Evolutionary conservation across 2,888 invertebrate species (phyloP).

Genomic region (Catocala fraxini): DNA sequence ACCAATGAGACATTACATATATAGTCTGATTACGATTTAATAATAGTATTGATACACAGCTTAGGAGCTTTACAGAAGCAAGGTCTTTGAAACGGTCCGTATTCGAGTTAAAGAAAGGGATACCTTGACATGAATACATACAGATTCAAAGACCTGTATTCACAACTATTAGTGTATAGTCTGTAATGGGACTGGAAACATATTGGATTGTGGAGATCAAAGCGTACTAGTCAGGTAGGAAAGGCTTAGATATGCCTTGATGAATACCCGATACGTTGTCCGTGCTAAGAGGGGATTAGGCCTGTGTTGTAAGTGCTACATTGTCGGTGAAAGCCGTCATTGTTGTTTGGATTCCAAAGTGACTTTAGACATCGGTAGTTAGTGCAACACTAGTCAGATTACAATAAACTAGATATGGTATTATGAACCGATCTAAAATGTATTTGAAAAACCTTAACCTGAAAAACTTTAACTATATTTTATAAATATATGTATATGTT

Average conservation of each 20-base stretch:
- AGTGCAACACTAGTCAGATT: not conserved
- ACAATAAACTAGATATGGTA: not conserved
- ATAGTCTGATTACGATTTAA: too few species aligned
- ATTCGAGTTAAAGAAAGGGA: too few species aligned
- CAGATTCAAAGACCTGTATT: slow-evolving; percentile 46
- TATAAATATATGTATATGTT: too few species aligned
- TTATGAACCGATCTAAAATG: too few species aligned
- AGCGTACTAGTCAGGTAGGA: slow-evolving; percentile 46
- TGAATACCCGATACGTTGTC: slow-evolving; percentile 34
- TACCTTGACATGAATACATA: too few species aligned
- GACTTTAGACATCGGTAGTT: not conserved
- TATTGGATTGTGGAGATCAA: slow-evolving; percentile 62
- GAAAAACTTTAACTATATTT: too few species aligned
- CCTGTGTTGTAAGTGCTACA: slow-evolving; percentile 27
- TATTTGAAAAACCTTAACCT: too few species aligned
- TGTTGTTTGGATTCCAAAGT: slow-evolving; percentile 6
- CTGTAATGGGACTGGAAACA: slow-evolving; percentile 58
- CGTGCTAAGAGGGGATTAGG: slow-evolving; percentile 29
- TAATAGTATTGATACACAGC: too few species aligned
- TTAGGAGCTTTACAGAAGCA: slow-evolving; percentile 58
- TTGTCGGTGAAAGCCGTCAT: slow-evolving; percentile 18
- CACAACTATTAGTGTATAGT: slow-evolving; percentile 59
- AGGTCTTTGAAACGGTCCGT: slow-evolving; percentile 40
- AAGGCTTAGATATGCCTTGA: slow-evolving; percentile 37
- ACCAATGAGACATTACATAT: too few species aligned